These are phyloP conservation scores for Pachyseris speciosa DNA, from an alignment of 64 coral and sea anemone species.

Conservation along the genomic window DNA sequence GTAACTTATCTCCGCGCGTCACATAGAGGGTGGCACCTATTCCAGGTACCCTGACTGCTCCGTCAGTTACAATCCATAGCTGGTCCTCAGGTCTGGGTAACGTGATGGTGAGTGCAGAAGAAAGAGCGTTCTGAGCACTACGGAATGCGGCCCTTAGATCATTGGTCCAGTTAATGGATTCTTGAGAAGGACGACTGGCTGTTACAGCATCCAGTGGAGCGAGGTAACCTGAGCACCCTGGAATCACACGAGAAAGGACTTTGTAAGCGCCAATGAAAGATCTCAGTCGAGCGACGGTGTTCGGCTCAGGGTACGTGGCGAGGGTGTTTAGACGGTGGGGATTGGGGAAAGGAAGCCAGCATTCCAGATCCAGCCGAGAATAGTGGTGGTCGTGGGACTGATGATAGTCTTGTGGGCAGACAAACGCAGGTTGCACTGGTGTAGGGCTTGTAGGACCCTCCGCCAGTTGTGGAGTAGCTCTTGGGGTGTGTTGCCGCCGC, in stretches of 20 bases:
- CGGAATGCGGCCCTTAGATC: not conserved
- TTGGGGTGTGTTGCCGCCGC: not conserved
- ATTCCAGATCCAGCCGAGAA: conserved; percentile 35
- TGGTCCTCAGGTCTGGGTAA: not conserved
- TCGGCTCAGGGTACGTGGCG: not conserved
- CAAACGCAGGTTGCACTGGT: conserved; percentile 18
- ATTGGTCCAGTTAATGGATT: conserved; percentile 14
- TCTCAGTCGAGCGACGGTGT: not conserved
- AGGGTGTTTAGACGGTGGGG: not conserved
- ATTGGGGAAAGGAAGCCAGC: not conserved
- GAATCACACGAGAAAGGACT: not conserved
- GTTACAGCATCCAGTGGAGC: not conserved
- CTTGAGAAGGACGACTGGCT: not conserved
- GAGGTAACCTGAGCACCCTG: not conserved
- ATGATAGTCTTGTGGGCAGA: conserved; percentile 13
- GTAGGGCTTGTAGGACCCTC: not conserved
- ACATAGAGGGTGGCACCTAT: conserved; percentile 38
- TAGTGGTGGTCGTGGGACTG: conserved; percentile 11
- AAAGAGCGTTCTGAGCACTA: not conserved
- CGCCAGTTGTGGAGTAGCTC: conserved; percentile 7
- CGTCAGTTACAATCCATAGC: conserved; percentile 21
- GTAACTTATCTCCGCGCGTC: conserved; percentile 6
- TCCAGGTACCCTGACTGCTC: not conserved
- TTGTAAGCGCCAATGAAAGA: conserved; percentile 27
- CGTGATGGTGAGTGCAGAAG: not conserved